These are phyloP conservation scores for Leucoma salicis DNA, from an alignment of 2,888 invertebrate genomes.

Conservation along the genomic window DNA sequence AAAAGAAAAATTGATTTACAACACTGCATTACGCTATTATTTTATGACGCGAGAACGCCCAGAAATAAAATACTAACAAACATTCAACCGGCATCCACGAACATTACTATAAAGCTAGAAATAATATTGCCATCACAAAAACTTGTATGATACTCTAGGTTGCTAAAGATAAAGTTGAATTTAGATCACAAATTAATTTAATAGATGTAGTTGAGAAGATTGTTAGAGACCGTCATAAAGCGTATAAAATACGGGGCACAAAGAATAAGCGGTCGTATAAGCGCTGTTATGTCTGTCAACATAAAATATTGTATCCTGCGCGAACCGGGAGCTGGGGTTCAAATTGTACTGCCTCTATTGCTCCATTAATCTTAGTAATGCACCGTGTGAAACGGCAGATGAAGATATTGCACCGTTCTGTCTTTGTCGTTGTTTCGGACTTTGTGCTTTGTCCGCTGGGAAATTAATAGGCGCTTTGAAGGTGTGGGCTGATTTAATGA, in stretches of 20 bases:
- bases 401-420: constrained; percentile 58
- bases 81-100: constrained; percentile 79
- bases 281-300: constrained; percentile 81
- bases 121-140: constrained; percentile 18
- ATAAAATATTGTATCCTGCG: constrained; percentile 81
- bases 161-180: constrained; percentile 36
- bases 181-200: constrained; percentile 23
- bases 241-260: constrained; percentile 82
- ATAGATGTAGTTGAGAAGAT: constrained; percentile 30
- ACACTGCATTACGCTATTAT: constrained; percentile 79
- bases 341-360: constrained; percentile 74
- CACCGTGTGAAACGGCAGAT: constrained; percentile 70
- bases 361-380: constrained; percentile 74
- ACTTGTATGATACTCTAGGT: constrained; percentile 23
- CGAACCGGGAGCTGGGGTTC: constrained; percentile 65
- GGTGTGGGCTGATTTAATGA: constrained; percentile 40
- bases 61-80: constrained; percentile 81
- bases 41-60: constrained; percentile 80
- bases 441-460: constrained; percentile 35
- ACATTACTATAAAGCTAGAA: constrained; percentile 65
- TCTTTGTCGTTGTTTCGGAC: constrained; percentile 46
- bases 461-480: constrained; percentile 37
- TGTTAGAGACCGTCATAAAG: constrained; percentile 75
- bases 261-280: constrained; percentile 81
- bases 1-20: constrained; percentile 79